A percentile compares a stretch with the other conserved stretches of the same genome.
These are phyloP conservation scores for Spodoptera exigua DNA, from an alignment of 2,888 invertebrate genomes.

Conservation along the genomic window DNA sequence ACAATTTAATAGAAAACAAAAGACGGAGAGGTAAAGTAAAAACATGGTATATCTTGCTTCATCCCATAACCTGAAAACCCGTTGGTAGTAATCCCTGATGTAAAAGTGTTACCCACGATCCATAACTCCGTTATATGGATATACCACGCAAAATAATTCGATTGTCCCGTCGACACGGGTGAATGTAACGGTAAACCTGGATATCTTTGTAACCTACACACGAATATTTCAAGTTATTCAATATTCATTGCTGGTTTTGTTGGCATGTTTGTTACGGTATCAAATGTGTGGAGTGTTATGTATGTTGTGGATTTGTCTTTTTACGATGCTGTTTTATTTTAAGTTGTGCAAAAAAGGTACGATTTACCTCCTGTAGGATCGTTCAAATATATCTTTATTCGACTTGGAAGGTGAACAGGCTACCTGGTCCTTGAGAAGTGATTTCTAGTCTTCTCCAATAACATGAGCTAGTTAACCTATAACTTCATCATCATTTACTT, in stretches of 20 bases:
- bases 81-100: constrained; percentile 23
- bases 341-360: not conserved
- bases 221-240: constrained; percentile 14
- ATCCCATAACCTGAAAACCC: constrained; percentile 26
- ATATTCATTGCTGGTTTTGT: constrained; percentile 21
- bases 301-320: not conserved
- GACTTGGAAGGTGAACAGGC: too few relatives aligned
- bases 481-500: constrained; percentile 5
- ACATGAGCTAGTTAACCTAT: not conserved
- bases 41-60: not conserved
- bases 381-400: too few relatives aligned
- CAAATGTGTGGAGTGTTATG: not conserved
- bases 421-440: too few relatives aligned
- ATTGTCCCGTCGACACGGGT: constrained; percentile 53
- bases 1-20: too few relatives aligned
- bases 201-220: constrained; percentile 25
- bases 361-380: not conserved
- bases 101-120: constrained; percentile 49
- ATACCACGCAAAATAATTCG: constrained; percentile 56
- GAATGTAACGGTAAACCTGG: constrained; percentile 38
- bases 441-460: too few relatives aligned
- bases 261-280: not conserved
- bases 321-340: not conserved
- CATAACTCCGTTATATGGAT: constrained; percentile 44
- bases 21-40: too few relatives aligned